Conservation (phyloP, 2,113 vertebrate species). For the Monarcha castaneiventris region DNA sequence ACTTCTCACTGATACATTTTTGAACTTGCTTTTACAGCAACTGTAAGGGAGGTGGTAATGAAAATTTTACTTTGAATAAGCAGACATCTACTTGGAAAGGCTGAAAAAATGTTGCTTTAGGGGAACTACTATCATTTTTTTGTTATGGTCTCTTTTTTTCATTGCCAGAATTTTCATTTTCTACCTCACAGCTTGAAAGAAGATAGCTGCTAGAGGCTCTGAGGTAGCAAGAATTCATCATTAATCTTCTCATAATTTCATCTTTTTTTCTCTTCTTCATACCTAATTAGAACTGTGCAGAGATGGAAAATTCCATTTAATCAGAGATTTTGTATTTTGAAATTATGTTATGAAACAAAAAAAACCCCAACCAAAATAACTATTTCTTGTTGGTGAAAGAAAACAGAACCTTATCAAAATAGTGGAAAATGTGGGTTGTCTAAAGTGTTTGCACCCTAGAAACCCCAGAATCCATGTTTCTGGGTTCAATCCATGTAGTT, state of each 20-base stretch:
- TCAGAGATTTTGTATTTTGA: neutral
- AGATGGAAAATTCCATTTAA: neutral
- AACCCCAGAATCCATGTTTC: neutral
- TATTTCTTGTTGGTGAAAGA: neutral
- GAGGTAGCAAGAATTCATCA: neutral
- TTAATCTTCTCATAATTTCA: neutral
- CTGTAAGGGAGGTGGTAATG: neutral
- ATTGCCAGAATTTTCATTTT: neutral
- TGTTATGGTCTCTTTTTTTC: neutral
- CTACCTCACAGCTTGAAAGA: neutral
- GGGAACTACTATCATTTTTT: neutral
- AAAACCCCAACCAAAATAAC: neutral
- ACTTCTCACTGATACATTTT: neutral
- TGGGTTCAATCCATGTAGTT: neutral
- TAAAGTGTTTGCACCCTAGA: neutral
- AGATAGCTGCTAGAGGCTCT: neutral
- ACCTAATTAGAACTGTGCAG: neutral
- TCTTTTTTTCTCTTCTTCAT: neutral
- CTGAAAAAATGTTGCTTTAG: neutral
- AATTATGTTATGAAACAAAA: neutral
- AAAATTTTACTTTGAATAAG: slow-evolving; percentile 29
- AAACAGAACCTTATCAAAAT: neutral
- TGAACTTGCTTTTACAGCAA: neutral
- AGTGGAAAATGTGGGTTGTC: neutral
- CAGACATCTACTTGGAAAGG: neutral